These are phyloP conservation scores for Synaphobranchus kaupii DNA, from an alignment of 2,797 vertebrate species.

Conservation along the genomic window DNA sequence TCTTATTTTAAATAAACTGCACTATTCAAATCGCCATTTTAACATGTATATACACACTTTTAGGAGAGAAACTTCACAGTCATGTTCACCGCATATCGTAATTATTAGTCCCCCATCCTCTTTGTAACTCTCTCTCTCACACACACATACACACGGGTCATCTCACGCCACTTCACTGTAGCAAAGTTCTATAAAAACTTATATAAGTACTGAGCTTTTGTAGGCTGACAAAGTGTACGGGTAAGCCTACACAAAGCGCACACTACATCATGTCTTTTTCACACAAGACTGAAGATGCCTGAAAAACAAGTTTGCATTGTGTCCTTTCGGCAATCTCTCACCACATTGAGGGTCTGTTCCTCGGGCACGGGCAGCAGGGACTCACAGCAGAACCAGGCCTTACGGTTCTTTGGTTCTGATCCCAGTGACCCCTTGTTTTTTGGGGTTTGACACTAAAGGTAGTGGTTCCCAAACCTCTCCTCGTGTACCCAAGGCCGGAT, in stretches of 20 bases:
- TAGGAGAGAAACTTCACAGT: conserved; percentile 53
- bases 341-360: not conserved
- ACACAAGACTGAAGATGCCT: not conserved
- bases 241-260: conserved; percentile 6
- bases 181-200: conserved; percentile 23
- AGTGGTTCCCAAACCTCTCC: not conserved
- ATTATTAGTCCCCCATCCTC: conserved; percentile 29
- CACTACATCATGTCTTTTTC: too few species aligned
- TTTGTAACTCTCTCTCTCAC: not conserved
- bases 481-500: too few species aligned
- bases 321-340: not conserved
- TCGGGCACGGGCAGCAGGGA: not conserved
- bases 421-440: conserved; percentile 8
- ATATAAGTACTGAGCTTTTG: conserved; percentile 17
- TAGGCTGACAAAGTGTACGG: not conserved
- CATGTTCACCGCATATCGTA: conserved; percentile 51
- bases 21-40: conserved; percentile 51
- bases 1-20: conserved; percentile 59
- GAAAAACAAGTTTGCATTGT: not conserved
- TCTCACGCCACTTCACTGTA: conserved; percentile 39
- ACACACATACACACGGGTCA: conserved; percentile 30
- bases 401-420: conserved; percentile 50
- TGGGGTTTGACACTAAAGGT: not conserved
- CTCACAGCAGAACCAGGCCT: not conserved
- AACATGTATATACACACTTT: conserved; percentile 45